phyloP scores from a whole-genome alignment of 2,888 invertebrate genomes.

The Cistogaster globosa region DNA sequence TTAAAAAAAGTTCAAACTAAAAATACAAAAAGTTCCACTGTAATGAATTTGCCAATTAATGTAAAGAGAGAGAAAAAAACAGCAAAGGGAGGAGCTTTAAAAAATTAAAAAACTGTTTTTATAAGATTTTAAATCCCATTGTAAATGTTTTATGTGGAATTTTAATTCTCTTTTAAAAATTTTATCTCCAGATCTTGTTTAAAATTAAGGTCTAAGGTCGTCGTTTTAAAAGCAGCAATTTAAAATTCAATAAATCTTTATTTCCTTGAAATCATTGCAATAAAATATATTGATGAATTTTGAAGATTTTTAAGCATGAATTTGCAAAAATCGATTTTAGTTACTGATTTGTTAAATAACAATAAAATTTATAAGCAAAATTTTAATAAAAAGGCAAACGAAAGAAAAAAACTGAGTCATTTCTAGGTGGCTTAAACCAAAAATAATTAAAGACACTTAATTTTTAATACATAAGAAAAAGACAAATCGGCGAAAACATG shows the following conservation, averaged over 20 bases:
- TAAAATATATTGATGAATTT: neutral
- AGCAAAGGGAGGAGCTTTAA: neutral
- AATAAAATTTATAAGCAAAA: too few relatives aligned
- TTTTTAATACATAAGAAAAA: too few relatives aligned
- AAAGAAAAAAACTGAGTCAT: too few relatives aligned
- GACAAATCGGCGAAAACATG: too few relatives aligned
- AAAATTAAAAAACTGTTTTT: too few relatives aligned
- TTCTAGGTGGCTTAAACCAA: too few relatives aligned
- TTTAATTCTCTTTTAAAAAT: neutral
- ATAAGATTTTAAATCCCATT: too few relatives aligned
- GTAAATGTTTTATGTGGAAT: too few relatives aligned
- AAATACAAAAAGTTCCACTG: neutral
- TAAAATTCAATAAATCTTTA: neutral
- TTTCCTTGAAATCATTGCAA: conserved; percentile 19
- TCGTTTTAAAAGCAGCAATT: neutral
- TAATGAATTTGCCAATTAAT: neutral
- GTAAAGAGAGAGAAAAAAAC: too few relatives aligned
- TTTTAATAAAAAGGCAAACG: too few relatives aligned
- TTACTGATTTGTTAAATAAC: neutral
- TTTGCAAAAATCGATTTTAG: neutral
- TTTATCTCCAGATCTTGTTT: neutral
- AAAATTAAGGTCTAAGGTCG: conserved; percentile 12
- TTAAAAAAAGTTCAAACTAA: too few relatives aligned
- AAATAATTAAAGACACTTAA: too few relatives aligned
- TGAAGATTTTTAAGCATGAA: conserved; percentile 19